These are phyloP conservation scores for Chloroclysta siterata DNA, from an alignment of 2,888 invertebrate genomes.

Conservation along the genomic window DNA sequence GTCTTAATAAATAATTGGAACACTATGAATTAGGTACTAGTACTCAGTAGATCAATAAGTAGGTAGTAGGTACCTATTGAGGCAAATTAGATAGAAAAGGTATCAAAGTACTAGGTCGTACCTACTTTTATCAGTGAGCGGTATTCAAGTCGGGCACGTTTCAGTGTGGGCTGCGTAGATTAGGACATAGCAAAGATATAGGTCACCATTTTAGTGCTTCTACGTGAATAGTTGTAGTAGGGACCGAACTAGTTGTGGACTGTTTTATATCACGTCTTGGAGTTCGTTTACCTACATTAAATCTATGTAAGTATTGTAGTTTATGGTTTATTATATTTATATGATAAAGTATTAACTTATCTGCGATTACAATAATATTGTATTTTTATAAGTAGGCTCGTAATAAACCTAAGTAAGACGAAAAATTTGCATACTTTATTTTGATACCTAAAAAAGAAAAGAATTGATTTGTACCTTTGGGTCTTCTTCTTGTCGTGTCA, in stretches of 20 bases:
- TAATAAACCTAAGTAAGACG: too few relatives aligned
- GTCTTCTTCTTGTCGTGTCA: too few relatives aligned
- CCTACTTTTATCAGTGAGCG: conserved; percentile 31
- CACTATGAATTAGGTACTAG: too few relatives aligned
- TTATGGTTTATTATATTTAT: too few relatives aligned
- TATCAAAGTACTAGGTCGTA: background rate
- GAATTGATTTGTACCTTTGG: too few relatives aligned
- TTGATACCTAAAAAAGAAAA: too few relatives aligned
- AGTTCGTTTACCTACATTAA: conserved; percentile 22
- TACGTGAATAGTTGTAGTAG: conserved; percentile 42
- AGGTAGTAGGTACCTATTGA: background rate
- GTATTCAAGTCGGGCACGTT: conserved; percentile 51
- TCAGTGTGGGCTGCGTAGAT: conserved; percentile 64
- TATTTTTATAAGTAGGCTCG: too few relatives aligned
- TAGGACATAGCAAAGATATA: conserved; percentile 55
- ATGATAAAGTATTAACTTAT: too few relatives aligned
- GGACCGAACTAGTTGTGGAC: background rate
- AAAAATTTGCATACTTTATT: too few relatives aligned
- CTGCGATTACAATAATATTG: too few relatives aligned
- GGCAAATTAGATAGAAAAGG: background rate
- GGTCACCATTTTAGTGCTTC: conserved; percentile 55
- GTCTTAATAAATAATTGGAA: too few relatives aligned
- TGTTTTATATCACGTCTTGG: conserved; percentile 5
- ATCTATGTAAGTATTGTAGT: background rate
- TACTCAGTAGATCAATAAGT: too few relatives aligned